Conservation (phyloP, 2,113 vertebrate genomes). For the Ascaphus truei region DNA sequence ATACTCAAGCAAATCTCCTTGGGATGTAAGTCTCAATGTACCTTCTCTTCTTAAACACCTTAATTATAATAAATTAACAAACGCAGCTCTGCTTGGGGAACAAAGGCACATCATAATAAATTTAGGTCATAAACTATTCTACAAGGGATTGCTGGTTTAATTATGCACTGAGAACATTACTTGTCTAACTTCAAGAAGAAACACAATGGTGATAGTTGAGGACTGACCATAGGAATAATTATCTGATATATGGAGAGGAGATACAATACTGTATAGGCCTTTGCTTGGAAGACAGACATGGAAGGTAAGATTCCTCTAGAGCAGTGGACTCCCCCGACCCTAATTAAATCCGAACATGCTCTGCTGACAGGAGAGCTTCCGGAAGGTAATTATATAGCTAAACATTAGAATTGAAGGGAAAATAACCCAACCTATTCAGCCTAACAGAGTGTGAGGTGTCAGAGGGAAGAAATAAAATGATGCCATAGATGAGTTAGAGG, state of each 20-base stretch:
- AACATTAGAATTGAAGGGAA: slow-evolving; percentile 48
- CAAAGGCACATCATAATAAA: too few relatives aligned
- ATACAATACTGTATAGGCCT: too few relatives aligned
- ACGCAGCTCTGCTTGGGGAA: too few relatives aligned
- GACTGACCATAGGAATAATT: not conserved
- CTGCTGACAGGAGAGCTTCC: slow-evolving; percentile 1
- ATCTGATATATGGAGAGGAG: not conserved
- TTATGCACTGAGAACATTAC: not conserved
- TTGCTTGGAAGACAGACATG: not conserved
- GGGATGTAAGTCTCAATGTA: too few relatives aligned
- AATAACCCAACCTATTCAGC: slow-evolving; percentile 41
- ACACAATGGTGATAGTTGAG: not conserved
- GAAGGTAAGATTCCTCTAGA: not conserved
- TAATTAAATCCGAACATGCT: slow-evolving; percentile 48
- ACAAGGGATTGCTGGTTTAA: too few relatives aligned
- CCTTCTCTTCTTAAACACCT: too few relatives aligned
- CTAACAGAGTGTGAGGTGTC: slow-evolving; percentile 34
- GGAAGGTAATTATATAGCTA: slow-evolving; percentile 38
- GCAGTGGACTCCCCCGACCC: slow-evolving; percentile 34
- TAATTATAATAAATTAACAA: too few relatives aligned
- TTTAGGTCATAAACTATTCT: too few relatives aligned
- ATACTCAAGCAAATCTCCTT: too few relatives aligned
- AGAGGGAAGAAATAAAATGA: not conserved
- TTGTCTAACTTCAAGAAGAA: not conserved
- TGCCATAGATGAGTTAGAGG: too few relatives aligned